phyloP scores from a whole-genome alignment of 1,140 invertebrate species.

The Drosophila nannoptera region DNA sequence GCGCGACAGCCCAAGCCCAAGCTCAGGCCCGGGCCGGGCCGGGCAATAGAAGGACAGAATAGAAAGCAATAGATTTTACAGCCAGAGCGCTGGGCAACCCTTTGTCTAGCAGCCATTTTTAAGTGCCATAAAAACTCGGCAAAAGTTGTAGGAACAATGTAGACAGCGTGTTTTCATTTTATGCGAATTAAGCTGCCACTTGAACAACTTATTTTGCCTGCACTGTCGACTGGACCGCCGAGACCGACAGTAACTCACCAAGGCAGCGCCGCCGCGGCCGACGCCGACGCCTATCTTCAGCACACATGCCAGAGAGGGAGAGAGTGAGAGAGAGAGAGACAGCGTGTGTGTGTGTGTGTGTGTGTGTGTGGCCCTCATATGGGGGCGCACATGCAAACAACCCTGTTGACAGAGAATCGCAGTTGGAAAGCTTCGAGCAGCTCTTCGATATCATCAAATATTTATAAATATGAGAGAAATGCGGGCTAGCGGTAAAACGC shows the following conservation, averaged over 20 bases:
- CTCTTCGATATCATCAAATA: background rate
- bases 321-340: too few species aligned
- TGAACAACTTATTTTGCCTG: conserved; percentile 73
- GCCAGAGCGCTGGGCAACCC: conserved; percentile 55
- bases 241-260: conserved; percentile 49
- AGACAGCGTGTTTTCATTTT: conserved; percentile 79
- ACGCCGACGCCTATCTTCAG: conserved; percentile 13
- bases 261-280: conserved; percentile 33
- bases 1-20: background rate
- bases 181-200: conserved; percentile 79
- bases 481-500: background rate
- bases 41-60: conserved; percentile 3
- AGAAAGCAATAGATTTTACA: conserved; percentile 54
- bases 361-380: conserved; percentile 26
- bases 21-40: too few species aligned
- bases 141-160: conserved; percentile 79
- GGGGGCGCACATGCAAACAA: conserved; percentile 18
- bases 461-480: background rate
- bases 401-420: conserved; percentile 23
- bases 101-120: conserved; percentile 77
- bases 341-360: conserved; percentile 8
- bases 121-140: conserved; percentile 75
- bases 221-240: conserved; percentile 57
- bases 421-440: conserved; percentile 1
- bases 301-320: too few species aligned